Evolutionary conservation across 2,888 invertebrate species (phyloP).

Genomic region (Chaitophorus viminalis): DNA sequence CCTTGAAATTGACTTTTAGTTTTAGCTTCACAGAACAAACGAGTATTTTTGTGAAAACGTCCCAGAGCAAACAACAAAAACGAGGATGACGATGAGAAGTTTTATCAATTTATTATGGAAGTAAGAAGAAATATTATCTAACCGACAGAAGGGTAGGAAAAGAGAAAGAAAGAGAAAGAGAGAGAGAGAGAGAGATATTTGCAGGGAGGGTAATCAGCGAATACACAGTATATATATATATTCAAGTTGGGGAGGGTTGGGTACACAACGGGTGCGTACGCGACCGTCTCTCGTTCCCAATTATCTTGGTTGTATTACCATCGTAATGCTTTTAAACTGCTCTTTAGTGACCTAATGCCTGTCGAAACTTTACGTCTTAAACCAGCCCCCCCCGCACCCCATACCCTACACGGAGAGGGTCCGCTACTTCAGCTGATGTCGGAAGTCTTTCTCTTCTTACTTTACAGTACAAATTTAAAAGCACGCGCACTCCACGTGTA

Average conservation of each 20-base stretch:
- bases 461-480: neutral
- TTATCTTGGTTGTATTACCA: constrained; percentile 35
- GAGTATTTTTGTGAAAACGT: neutral
- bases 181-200: too few relatives aligned
- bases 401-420: too few relatives aligned
- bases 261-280: neutral
- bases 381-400: neutral
- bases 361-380: constrained; percentile 28
- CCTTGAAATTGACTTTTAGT: neutral
- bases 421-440: neutral
- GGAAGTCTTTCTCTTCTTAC: neutral
- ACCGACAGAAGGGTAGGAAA: neutral
- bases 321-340: constrained; percentile 35
- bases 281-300: constrained; percentile 13
- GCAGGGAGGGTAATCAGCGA: neutral
- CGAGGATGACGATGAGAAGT: neutral
- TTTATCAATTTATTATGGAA: neutral
- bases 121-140: neutral
- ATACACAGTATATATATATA: neutral
- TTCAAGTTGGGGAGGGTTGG: too few relatives aligned
- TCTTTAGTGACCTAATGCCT: constrained; percentile 27
- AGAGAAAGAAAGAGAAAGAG: neutral
- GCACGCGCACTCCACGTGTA: neutral
- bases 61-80: neutral
- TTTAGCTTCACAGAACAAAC: neutral